Evolutionary conservation across 2,113 vertebrate genomes (phyloP).

Genomic region (Nyctibius bracteatus): DNA sequence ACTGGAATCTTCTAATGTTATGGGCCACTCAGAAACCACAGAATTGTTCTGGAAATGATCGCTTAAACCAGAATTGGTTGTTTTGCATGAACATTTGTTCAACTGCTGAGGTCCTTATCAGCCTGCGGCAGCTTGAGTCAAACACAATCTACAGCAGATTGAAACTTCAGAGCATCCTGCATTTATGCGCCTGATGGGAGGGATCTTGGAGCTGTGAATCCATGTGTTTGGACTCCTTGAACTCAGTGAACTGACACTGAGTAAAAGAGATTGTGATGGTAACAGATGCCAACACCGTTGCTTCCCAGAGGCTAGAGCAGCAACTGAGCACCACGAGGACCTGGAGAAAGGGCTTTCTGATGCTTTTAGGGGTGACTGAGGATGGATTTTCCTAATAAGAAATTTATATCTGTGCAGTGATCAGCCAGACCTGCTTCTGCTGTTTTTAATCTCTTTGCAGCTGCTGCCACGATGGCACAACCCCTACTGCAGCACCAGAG

Average conservation of each 20-base stretch:
- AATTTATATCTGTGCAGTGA: background rate
- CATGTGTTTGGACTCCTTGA: background rate
- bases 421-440: background rate
- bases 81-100: background rate
- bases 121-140: background rate
- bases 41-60: background rate
- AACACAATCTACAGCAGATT: background rate
- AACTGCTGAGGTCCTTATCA: background rate
- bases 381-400: background rate
- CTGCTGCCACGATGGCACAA: background rate
- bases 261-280: background rate
- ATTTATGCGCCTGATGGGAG: background rate
- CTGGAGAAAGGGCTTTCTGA: background rate
- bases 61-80: background rate
- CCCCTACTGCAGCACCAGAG: background rate
- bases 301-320: background rate
- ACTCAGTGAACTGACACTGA: background rate
- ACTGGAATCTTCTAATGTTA: background rate
- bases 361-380: background rate
- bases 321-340: rapidly evolving
- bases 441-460: background rate
- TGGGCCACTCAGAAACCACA: background rate
- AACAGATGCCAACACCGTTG: rapidly evolving
- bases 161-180: background rate
- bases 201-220: background rate